Conservation (phyloP, 1,140 invertebrate species). For the Sipha flava region DNA sequence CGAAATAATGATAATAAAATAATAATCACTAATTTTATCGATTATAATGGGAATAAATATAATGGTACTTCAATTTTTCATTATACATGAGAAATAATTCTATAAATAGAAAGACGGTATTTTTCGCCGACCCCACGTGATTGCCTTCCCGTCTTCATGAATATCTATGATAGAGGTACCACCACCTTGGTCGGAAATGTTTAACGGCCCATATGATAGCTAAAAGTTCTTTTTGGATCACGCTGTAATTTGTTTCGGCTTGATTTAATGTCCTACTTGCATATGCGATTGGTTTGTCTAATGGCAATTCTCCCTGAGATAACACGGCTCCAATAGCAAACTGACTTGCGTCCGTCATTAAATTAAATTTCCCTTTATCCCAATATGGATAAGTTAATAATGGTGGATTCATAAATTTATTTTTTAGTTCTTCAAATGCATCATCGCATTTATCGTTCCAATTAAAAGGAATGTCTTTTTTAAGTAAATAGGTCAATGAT, state of each 20-base stretch:
- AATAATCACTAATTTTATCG: too few relatives aligned
- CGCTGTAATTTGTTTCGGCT: constrained; percentile 38
- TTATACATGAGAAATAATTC: too few relatives aligned
- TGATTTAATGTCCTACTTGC: constrained; percentile 38
- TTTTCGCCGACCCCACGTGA: too few relatives aligned
- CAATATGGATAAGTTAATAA: constrained; percentile 42
- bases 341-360: constrained; percentile 39
- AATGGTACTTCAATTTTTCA: too few relatives aligned
- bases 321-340: not conserved
- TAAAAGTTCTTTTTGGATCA: constrained; percentile 47
- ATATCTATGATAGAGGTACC: too few relatives aligned
- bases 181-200: too few relatives aligned
- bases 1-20: too few relatives aligned
- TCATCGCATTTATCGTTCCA: not conserved
- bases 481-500: constrained; percentile 41
- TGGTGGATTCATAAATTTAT: constrained; percentile 38
- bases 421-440: constrained; percentile 35
- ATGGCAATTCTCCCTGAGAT: constrained; percentile 22
- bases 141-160: too few relatives aligned
- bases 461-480: constrained; percentile 11
- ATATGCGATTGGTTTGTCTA: constrained; percentile 37
- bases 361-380: constrained; percentile 39
- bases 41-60: too few relatives aligned
- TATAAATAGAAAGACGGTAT: too few relatives aligned
- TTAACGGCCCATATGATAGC: constrained; percentile 45